Base-by-base conservation (phyloP, 2,113 vertebrate genomes). In the Hemiprocne comata region DNA sequence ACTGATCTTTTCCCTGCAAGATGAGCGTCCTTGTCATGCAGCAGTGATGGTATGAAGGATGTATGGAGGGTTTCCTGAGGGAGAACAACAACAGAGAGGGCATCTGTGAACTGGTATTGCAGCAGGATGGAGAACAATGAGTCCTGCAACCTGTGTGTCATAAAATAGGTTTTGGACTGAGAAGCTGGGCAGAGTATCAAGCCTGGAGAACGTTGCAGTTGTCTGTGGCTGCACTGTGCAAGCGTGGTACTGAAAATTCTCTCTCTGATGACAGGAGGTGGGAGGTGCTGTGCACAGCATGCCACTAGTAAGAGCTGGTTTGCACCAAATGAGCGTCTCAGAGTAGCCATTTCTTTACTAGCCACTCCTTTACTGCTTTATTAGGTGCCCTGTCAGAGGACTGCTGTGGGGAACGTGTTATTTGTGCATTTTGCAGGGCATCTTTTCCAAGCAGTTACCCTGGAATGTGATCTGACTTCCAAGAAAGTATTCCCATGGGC, bases 221-320 rank as follows among this genome's bases (percentile, higher is more conserved):
- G 17, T 58, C 54, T 54, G 25, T 61, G 34, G 42, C 66, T 0
- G 1, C 46, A 29, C 48, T 57, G 57, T n/a, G 60, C 69, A 73
- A 66, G 26, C 65, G 62, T 51, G 42, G 28, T 0, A 2, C 72
- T 92, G 79, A 50, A 92, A 83, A 67, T 14, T 15, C 24, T 33
- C 29, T 50, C 31, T 73, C n/a, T 58, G 13, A 2, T 6, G 57
- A 18, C 36, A 34, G 73, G 55, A 42, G 58, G 28, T 0, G 1
- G 50, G 57, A 50, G 0, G 0, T 23, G 75, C 44, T 42, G 16
- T 23, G 11, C 1, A 2, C 19, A 74, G n/a, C 53, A 33, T 17
- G 36, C 57, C 34, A 50, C 48, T 28, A 60, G 46, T 44, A 51
- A n/a, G 42, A 17, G 40, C 13, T 1, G 2, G 2, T 66, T 81